Evolutionary conservation across 2,797 vertebrate species (phyloP).

Genomic region (Hoplostethus atlanticus): DNA sequence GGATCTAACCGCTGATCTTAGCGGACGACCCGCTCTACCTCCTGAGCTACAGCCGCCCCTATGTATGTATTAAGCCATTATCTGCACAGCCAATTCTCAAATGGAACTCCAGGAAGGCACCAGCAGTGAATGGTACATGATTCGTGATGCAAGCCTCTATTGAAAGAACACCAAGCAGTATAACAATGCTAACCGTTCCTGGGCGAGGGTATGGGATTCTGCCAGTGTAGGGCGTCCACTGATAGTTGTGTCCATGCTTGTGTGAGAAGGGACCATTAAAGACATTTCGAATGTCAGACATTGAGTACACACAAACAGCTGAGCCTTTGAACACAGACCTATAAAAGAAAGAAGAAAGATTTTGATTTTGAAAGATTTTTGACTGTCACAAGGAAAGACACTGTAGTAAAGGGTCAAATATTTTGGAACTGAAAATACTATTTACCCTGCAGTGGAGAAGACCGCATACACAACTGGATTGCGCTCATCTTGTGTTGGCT

Average conservation of each 20-base stretch:
- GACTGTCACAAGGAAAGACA: neutral
- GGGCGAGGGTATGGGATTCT: constrained; percentile 83
- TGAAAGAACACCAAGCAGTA: neutral
- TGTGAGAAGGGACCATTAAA: constrained; percentile 85
- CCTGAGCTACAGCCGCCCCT: too few species aligned
- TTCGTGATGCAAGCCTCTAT: too few species aligned
- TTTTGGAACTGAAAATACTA: neutral
- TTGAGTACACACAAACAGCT: constrained; percentile 83
- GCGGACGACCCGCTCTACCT: too few species aligned
- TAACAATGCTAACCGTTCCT: constrained; percentile 73
- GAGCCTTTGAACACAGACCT: constrained; percentile 85
- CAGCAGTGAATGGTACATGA: too few species aligned
- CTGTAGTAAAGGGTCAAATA: neutral
- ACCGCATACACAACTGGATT: constrained; percentile 71
- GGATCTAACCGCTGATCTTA: too few species aligned
- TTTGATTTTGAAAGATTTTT: neutral
- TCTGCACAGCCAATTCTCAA: too few species aligned
- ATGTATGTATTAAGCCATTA: too few species aligned
- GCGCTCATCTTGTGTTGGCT: constrained; percentile 70
- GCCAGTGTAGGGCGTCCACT: constrained; percentile 82
- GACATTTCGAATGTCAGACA: constrained; percentile 81
- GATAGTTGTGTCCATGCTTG: constrained; percentile 82
- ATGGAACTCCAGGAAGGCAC: too few species aligned
- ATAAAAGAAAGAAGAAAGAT: neutral
- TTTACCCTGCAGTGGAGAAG: constrained; percentile 72